Conservation (phyloP, 2,797 vertebrate species). For the Saxicola maurus region DNA sequence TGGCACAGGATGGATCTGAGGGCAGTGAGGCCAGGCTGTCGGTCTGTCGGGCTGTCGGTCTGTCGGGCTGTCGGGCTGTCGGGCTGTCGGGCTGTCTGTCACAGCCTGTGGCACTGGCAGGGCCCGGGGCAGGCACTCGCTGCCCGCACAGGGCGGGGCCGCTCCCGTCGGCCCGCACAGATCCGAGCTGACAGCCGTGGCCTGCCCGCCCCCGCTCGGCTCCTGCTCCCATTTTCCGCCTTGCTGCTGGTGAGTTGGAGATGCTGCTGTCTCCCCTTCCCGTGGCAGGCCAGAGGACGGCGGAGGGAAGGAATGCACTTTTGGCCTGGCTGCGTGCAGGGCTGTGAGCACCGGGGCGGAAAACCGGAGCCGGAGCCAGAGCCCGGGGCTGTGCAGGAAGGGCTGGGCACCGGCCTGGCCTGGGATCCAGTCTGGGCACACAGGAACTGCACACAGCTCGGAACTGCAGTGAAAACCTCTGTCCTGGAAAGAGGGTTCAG, state of each 20-base stretch:
- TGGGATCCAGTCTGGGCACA: not conserved
- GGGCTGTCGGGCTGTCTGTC: no score
- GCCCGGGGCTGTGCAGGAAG: not conserved
- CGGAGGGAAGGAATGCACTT: not conserved
- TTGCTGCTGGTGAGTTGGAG: not conserved
- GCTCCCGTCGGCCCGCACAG: not conserved
- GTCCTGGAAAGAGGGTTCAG: not conserved
- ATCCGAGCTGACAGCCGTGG: not conserved
- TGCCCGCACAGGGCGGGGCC: not conserved
- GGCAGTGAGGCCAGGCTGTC: not conserved
- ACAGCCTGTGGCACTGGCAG: not conserved
- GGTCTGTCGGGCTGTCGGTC: no score
- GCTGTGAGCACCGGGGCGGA: rapidly evolving
- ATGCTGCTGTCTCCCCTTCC: not conserved
- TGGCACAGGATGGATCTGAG: not conserved
- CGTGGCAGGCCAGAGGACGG: not conserved
- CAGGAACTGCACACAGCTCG: rapidly evolving
- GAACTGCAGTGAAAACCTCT: not conserved
- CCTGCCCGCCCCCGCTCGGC: not conserved
- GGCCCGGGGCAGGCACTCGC: not conserved
- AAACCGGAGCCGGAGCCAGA: not conserved
- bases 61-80: no score
- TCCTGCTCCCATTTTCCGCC: not conserved
- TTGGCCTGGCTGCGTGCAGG: not conserved
- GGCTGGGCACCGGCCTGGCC: not conserved